Conservation (phyloP, 2,888 invertebrate species). For the Actias luna region DNA sequence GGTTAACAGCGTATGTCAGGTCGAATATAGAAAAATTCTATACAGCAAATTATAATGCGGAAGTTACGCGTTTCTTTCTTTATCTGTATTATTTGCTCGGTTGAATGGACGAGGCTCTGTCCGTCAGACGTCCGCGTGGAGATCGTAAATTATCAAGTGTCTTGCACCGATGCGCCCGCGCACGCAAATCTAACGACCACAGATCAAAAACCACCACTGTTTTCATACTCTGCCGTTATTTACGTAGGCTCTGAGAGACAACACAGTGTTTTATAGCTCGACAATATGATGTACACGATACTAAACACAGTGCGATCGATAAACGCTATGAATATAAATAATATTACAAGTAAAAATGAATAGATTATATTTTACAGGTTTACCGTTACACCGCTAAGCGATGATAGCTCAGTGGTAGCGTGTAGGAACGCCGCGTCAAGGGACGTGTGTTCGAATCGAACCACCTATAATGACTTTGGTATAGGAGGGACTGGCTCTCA, state of each 20-base stretch:
- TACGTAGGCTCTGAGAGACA: not conserved
- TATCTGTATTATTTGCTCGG: conserved; percentile 24
- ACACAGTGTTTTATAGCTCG: not conserved
- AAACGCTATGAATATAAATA: not conserved
- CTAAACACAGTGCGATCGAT: not conserved
- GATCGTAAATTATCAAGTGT: conserved; percentile 42
- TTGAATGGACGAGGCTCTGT: conserved; percentile 45
- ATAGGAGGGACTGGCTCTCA: too few relatives aligned
- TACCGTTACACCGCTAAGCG: too few relatives aligned
- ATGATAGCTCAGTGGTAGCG: too few relatives aligned
- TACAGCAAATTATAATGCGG: not conserved
- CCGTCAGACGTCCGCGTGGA: conserved; percentile 54
- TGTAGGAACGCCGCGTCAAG: too few relatives aligned
- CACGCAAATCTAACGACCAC: conserved; percentile 54
- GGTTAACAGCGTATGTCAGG: too few relatives aligned
- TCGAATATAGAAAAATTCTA: not conserved
- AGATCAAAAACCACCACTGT: conserved; percentile 21
- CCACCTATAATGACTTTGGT: too few relatives aligned
- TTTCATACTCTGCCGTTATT: not conserved
- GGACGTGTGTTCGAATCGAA: too few relatives aligned
- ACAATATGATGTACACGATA: not conserved
- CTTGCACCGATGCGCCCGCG: conserved; percentile 51
- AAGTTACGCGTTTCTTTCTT: conserved; percentile 2
- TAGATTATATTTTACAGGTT: too few relatives aligned
- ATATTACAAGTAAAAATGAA: too few relatives aligned